These are phyloP conservation scores for Eretmochelys imbricata DNA, from an alignment of 2,113 vertebrate species.

Conservation along the genomic window DNA sequence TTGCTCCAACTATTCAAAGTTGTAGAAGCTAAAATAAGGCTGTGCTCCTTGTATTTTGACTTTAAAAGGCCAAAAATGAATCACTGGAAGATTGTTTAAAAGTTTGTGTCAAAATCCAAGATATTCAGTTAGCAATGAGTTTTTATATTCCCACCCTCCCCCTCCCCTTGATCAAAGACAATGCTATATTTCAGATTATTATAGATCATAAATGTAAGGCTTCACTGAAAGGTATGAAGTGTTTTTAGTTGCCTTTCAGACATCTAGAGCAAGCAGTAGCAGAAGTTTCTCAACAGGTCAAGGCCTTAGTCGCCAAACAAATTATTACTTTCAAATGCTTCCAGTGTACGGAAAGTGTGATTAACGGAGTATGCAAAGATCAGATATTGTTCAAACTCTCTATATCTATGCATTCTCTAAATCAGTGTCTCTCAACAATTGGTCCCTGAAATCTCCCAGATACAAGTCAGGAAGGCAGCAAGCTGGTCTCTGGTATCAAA, in stretches of 20 bases:
- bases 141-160: background rate
- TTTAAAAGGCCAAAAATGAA: background rate
- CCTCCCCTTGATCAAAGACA: fast-evolving
- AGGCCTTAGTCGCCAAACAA: background rate
- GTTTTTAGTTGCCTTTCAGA: background rate
- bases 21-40: fast-evolving
- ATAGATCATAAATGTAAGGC: fast-evolving
- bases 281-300: fast-evolving
- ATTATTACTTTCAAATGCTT: background rate
- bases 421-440: background rate
- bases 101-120: background rate
- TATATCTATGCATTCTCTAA: fast-evolving
- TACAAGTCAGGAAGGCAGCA: no score
- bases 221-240: background rate
- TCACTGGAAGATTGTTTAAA: background rate
- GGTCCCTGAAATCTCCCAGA: no score
- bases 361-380: background rate
- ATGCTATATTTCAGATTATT: background rate
- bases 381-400: fast-evolving
- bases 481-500: no score
- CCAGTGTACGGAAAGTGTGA: fast-evolving
- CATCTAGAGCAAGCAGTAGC: fast-evolving
- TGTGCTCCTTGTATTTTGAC: background rate
- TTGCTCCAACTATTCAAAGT: background rate
- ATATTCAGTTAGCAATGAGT: background rate